Evolutionary conservation across 2,888 invertebrate genomes (phyloP), one percentile per base, ranked within the genome.

Genomic region (Lepidochitona cinerea): DNA sequence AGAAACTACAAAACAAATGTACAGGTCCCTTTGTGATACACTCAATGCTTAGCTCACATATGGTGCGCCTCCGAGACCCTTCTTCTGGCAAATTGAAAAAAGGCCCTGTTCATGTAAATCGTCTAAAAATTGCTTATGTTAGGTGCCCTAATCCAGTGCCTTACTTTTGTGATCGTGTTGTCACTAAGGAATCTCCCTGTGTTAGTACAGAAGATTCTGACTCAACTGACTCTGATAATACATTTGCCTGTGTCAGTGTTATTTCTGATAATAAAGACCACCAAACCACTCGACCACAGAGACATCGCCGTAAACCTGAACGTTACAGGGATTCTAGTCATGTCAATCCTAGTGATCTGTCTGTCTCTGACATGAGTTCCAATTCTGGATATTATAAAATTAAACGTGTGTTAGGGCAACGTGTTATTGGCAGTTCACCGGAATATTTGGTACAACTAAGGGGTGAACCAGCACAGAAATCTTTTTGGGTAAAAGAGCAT

Each of bases 1-100:
- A 49, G 52, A 69, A 69, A 69, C 37, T 68, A 6, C 69, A 68
- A 49, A 26, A 18, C 23, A 68, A 35, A 26, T 68, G 32, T 23
- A 9, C 29, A 14, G 59, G 59, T 23, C 59, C 59, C 33, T 68
- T 2, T 68, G 32, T 68, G 9, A 32, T 68, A n/a, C 18, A 29
- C 5, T 1, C 37, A 2, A 37, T 68, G 23, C n/a, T 36, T 23
- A 37, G 49, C 37, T 23, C 18, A 18, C 41, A 68, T 49, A 14
- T 68, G n/a, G 41, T 12, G 4, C 37, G 18, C 7, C 23, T 68
- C 26, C 26, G 26, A 4, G n/a, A 41, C 41, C 69, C 69, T 29
- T 18, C 14, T 9, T 18, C 23, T n/a, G 32, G 33, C 18, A 7
- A 49, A 41, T 26, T 7, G 18, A 49, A 36, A 29, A 41, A 5